Conservation (phyloP, 1,140 invertebrate species). For the Drosophila kurseongensis region DNA sequence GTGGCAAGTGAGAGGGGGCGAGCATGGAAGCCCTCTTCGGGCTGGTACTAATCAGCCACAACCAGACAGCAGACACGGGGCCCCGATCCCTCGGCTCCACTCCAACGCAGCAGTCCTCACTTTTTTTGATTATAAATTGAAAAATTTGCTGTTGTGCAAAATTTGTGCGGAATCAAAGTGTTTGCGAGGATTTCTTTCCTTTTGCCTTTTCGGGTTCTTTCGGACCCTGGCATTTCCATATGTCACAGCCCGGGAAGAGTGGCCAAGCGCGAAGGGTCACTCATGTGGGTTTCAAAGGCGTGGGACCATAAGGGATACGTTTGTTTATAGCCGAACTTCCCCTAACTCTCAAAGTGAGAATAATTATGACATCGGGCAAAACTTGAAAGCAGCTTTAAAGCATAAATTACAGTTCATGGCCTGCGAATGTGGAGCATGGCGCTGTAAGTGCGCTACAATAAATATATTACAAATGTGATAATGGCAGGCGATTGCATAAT, state of each 20-base stretch:
- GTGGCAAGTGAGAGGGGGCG: too few relatives aligned
- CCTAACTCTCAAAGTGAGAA: conserved; percentile 5
- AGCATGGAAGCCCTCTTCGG: conserved; percentile 4
- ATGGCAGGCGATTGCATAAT: conserved; percentile 72
- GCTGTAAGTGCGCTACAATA: conserved; percentile 40
- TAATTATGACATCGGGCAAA: conserved; percentile 5
- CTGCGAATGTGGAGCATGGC: conserved; percentile 6
- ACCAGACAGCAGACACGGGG: conserved; percentile 25
- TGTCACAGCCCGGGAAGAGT: conserved; percentile 53
- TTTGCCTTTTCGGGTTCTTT: conserved; percentile 8
- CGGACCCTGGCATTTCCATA: conserved; percentile 65
- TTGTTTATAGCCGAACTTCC: conserved; percentile 62
- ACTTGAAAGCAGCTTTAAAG: conserved; percentile 7
- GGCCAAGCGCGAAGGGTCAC: conserved; percentile 68
- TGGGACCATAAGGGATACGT: conserved; percentile 56
- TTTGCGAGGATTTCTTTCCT: conserved; percentile 57
- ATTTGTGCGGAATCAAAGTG: conserved; percentile 74
- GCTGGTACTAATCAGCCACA: conserved; percentile 67
- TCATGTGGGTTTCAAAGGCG: conserved; percentile 59
- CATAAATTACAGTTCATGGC: conserved; percentile 19
- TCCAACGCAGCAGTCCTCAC: conserved; percentile 3
- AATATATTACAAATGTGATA: conserved; percentile 75
- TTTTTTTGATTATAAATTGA: conserved; percentile 82
- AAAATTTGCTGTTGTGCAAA: conserved; percentile 74
- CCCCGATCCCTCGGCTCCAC: conserved; percentile 3